phyloP scores from a whole-genome alignment of 2,113 vertebrate genomes.

The Eudyptes chrysolophus region DNA sequence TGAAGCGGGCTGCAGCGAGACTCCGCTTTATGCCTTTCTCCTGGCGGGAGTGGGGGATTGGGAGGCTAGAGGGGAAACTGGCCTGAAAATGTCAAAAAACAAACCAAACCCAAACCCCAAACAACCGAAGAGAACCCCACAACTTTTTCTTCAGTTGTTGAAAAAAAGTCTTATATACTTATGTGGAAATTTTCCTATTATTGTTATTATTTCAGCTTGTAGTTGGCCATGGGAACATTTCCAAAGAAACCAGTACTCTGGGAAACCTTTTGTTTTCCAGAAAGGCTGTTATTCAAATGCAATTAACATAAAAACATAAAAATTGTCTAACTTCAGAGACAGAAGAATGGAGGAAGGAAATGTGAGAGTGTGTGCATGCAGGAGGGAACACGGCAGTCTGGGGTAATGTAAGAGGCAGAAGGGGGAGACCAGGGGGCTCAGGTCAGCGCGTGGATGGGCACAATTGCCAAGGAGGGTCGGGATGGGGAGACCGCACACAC shows the following conservation, averaged over 20 bases:
- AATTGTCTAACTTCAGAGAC: constrained; percentile 10
- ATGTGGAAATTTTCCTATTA: constrained; percentile 26
- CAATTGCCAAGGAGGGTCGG: rapidly evolving
- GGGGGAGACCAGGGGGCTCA: neutral
- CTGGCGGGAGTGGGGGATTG: neutral
- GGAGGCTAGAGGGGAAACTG: neutral
- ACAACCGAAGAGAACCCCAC: neutral
- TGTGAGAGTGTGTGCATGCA: rapidly evolving
- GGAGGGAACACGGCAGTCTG: neutral
- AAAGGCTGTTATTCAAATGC: constrained; percentile 32
- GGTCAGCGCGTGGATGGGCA: rapidly evolving
- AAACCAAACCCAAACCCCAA: neutral
- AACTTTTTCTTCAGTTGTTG: neutral
- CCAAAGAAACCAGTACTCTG: constrained; percentile 43
- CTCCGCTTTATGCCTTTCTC: neutral
- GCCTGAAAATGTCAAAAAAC: neutral
- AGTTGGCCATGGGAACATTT: constrained; percentile 6
- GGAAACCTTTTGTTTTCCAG: constrained; percentile 56
- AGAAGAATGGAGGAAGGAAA: constrained; percentile 31
- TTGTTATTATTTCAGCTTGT: constrained; percentile 57
- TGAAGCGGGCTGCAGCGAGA: neutral
- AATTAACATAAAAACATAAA: constrained; percentile 47
- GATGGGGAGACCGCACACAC: rapidly evolving
- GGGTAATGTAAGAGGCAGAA: neutral
- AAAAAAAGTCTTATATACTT: neutral